Percentiles rank a stretch among this genome's conserved stretches.
phyloP scores from a whole-genome alignment of 2,888 invertebrate genomes.

The Perithous albicinctus region DNA sequence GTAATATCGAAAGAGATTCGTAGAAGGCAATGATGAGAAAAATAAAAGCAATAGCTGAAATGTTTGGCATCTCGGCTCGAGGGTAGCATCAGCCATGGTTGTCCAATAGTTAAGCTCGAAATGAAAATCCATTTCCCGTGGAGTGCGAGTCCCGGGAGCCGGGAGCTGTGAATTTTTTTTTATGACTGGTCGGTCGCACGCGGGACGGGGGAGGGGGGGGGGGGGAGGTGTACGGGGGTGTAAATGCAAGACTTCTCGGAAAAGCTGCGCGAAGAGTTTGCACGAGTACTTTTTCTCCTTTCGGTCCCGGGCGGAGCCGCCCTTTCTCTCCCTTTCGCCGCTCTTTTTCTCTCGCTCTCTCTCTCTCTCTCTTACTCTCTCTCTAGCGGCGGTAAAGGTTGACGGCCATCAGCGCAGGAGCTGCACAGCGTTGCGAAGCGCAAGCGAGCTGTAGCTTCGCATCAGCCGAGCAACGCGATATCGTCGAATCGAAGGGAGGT shows the following conservation, averaged over 20 bases:
- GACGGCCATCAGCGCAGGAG: conserved; percentile 35
- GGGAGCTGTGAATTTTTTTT: conserved; percentile 38
- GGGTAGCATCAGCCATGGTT: background rate
- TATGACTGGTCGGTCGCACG: conserved; percentile 39
- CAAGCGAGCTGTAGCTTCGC: conserved; percentile 15
- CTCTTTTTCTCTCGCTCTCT: conserved; percentile 15
- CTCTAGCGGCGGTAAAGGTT: conserved; percentile 45
- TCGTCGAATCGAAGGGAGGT: conserved; percentile 62
- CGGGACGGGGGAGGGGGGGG: no score
- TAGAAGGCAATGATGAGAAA: background rate
- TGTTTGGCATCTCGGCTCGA: background rate
- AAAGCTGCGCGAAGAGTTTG: conserved; percentile 26
- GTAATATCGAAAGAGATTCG: background rate
- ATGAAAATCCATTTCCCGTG: conserved; percentile 50
- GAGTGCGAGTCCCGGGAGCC: conserved; percentile 22
- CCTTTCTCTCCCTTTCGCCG: conserved; percentile 29
- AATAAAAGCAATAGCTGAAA: background rate
- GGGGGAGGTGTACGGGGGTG: no score
- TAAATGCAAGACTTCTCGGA: conserved; percentile 47
- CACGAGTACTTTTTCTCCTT: conserved; percentile 22
- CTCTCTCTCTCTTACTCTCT: conserved; percentile 15
- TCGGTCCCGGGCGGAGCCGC: conserved; percentile 35
- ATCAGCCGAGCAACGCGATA: conserved; percentile 48
- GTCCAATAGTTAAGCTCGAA: conserved; percentile 44
- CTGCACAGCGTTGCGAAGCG: background rate